Evolutionary conservation across 2,113 vertebrate genomes (phyloP).

Genomic region (Ceuthmochares aereus): DNA sequence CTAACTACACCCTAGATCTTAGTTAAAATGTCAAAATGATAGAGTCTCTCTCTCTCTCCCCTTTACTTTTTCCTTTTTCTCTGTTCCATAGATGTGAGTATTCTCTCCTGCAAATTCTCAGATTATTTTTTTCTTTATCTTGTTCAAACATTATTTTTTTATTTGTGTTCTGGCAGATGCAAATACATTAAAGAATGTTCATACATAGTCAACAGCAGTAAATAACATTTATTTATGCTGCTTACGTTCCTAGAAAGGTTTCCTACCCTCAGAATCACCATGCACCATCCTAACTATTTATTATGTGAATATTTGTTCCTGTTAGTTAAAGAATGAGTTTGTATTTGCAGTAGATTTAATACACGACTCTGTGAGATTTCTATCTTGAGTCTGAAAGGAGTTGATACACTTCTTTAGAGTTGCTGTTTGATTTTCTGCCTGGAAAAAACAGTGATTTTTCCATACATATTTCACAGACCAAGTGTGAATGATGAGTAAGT

Average conservation of each 20-base stretch:
- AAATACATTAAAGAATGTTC: not conserved
- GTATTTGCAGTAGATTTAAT: not conserved
- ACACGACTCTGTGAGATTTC: not conserved
- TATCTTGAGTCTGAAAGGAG: not conserved
- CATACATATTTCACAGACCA: conserved; percentile 5
- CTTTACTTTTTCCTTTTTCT: not conserved
- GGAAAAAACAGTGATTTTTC: not conserved
- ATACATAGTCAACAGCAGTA: not conserved
- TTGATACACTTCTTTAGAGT: not conserved
- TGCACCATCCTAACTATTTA: not conserved
- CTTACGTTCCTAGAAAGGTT: not conserved
- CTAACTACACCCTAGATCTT: not conserved
- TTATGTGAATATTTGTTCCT: not conserved
- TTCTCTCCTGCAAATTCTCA: not conserved
- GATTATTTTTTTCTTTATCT: not conserved
- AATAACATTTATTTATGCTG: not conserved
- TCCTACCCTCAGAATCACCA: not conserved
- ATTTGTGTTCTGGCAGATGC: not conserved
- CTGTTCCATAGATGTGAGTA: not conserved
- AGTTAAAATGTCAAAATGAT: not conserved
- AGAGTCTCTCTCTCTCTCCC: not conserved
- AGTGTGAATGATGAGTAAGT: conserved; percentile 61
- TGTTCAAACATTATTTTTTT: not conserved
- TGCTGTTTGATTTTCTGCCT: conserved; percentile 12
- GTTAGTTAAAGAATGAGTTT: not conserved